Conservation (phyloP, 2,888 invertebrate genomes). For the Eretmocerus hayati region DNA sequence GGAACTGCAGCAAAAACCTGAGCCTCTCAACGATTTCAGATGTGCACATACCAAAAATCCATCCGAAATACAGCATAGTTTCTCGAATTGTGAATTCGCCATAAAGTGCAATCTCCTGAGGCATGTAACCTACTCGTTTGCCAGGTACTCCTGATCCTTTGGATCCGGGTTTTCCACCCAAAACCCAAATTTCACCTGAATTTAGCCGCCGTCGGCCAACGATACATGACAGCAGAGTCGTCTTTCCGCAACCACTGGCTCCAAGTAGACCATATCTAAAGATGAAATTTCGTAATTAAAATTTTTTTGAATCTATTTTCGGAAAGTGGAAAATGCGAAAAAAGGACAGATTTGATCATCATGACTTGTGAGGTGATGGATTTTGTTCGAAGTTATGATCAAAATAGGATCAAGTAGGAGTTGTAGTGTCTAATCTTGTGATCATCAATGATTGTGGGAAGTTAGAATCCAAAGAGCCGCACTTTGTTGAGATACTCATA, state of each 20-base stretch:
- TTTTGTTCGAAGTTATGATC: too few species aligned
- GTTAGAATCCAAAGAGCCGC: too few species aligned
- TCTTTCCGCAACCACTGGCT: constrained; percentile 95
- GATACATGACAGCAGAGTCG: constrained; percentile 85
- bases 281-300: too few species aligned
- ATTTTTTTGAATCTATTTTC: too few species aligned
- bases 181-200: constrained; percentile 81
- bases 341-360: too few species aligned
- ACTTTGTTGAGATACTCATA: too few species aligned
- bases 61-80: constrained; percentile 94
- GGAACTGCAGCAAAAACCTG: constrained; percentile 79
- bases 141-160: constrained; percentile 88
- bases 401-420: too few species aligned
- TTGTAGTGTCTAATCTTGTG: too few species aligned
- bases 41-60: constrained; percentile 89
- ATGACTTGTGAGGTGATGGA: too few species aligned
- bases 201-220: constrained; percentile 81
- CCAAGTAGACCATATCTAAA: constrained; percentile 86
- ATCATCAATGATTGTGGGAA: too few species aligned
- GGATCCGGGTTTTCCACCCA: constrained; percentile 85
- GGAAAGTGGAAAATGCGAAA: too few species aligned
- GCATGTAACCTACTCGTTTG: constrained; percentile 95
- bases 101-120: constrained; percentile 84
- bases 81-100: constrained; percentile 91
- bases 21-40: constrained; percentile 73